Evolutionary conservation across 1,140 invertebrate genomes (phyloP).

Genomic region (Formica exsecta): DNA sequence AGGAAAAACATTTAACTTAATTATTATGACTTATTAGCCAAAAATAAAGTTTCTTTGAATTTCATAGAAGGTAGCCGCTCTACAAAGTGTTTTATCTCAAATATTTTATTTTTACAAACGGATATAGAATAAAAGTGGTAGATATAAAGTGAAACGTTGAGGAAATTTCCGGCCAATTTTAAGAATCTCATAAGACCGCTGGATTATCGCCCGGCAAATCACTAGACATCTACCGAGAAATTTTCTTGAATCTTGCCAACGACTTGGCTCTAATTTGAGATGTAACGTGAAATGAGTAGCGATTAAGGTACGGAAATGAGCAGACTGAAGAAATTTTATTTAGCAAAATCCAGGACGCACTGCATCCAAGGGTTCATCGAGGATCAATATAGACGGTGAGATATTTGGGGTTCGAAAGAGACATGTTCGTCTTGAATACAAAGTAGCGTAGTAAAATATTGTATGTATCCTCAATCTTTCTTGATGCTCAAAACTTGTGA

Average conservation of each 20-base stretch:
- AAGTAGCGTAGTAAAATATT: slow-evolving; percentile 75
- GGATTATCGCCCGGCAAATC: slow-evolving; percentile 28
- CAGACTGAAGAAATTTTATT: slow-evolving; percentile 18
- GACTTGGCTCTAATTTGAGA: slow-evolving; percentile 29
- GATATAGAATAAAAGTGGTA: background rate
- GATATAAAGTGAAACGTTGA: background rate
- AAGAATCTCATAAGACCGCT: slow-evolving; percentile 15
- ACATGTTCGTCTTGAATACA: slow-evolving; percentile 80
- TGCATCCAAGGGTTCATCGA: slow-evolving; percentile 29
- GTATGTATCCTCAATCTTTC: slow-evolving; percentile 15
- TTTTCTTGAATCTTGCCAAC: background rate
- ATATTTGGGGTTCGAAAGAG: slow-evolving; percentile 44
- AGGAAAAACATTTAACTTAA: background rate
- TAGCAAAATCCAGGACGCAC: slow-evolving; percentile 1
- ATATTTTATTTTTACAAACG: slow-evolving; percentile 16
- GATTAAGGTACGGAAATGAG: slow-evolving; percentile 15
- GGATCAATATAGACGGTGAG: slow-evolving; percentile 58
- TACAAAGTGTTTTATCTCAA: slow-evolving; percentile 1
- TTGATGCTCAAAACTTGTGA: slow-evolving; percentile 26
- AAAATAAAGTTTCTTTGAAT: slow-evolving; percentile 9
- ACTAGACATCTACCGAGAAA: background rate
- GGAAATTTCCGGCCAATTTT: slow-evolving; percentile 6
- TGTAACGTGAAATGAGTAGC: slow-evolving; percentile 21
- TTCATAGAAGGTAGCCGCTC: background rate
- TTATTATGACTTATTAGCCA: background rate